Evolutionary conservation across 1,140 invertebrate species (phyloP).

Genomic region (Drosophila bifasciata): DNA sequence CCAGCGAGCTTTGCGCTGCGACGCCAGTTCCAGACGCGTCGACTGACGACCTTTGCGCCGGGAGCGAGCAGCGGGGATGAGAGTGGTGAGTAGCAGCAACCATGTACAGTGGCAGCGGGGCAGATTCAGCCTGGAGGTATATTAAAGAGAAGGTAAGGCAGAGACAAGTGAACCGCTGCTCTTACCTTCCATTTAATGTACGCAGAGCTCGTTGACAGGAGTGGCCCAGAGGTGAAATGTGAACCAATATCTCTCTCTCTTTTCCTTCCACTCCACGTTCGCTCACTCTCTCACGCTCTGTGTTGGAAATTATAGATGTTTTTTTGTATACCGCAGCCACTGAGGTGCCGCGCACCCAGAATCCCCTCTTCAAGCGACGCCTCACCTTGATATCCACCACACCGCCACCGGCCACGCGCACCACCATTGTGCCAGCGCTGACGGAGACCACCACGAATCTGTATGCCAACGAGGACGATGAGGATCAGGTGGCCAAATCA

Average conservation of each 20-base stretch:
- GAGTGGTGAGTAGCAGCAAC: conserved; percentile 60
- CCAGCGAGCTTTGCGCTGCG: conserved; percentile 67
- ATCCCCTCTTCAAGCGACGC: conserved; percentile 76
- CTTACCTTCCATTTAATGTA: no score
- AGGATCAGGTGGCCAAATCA: conserved; percentile 78
- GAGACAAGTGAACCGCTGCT: no score
- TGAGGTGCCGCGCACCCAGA: conserved; percentile 72
- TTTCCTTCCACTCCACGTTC: neutral
- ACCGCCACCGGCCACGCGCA: conserved; percentile 9
- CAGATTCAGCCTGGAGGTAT: no score
- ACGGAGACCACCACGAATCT: conserved; percentile 55
- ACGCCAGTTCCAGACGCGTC: conserved; percentile 75
- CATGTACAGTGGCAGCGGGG: no score
- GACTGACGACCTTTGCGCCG: conserved; percentile 65
- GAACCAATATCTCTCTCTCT: no score
- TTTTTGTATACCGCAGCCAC: conserved; percentile 43
- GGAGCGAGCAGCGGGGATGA: conserved; percentile 51
- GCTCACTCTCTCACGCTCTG: no score
- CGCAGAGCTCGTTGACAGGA: no score
- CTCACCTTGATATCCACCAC: conserved; percentile 55
- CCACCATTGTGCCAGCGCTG: conserved; percentile 27
- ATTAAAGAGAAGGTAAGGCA: no score
- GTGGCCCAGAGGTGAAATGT: no score
- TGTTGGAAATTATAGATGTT: no score
- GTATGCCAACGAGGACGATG: conserved; percentile 56